Conservation (phyloP, 35 echinoderm and acorn worm species). For the Apostichopus californicus region DNA sequence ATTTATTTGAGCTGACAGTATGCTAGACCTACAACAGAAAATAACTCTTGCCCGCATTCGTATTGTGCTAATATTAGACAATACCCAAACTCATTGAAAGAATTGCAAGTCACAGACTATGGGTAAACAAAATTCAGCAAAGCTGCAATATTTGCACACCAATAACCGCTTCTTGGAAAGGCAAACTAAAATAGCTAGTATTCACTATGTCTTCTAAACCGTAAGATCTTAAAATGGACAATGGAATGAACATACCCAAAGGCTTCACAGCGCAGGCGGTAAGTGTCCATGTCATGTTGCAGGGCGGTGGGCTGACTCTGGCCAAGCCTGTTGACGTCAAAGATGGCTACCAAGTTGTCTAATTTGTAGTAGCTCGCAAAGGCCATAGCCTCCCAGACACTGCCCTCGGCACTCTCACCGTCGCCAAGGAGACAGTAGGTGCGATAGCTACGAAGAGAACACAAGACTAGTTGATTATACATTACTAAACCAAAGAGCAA, state of each 20-base stretch:
- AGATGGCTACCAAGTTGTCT: slow-evolving; percentile 97
- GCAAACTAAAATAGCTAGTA: too few species aligned
- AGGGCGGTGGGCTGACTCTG: slow-evolving; percentile 85
- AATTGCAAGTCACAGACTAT: too few species aligned
- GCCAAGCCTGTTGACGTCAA: slow-evolving; percentile 94
- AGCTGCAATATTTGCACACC: too few species aligned
- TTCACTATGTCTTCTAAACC: not conserved
- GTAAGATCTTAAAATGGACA: not conserved
- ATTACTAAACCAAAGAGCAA: too few species aligned
- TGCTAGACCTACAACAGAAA: too few species aligned
- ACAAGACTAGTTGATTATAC: not conserved
- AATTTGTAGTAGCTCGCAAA: slow-evolving; percentile 99
- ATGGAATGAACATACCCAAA: slow-evolving; percentile 69
- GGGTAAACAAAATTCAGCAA: too few species aligned
- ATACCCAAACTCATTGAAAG: too few species aligned
- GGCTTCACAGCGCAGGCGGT: slow-evolving; percentile 72
- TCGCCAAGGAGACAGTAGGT: slow-evolving; percentile 97
- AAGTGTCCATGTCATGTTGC: slow-evolving; percentile 80
- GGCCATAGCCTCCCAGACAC: slow-evolving; percentile 92
- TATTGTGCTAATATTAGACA: too few species aligned
- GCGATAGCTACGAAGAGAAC: slow-evolving; percentile 70
- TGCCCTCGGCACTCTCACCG: slow-evolving; percentile 96
- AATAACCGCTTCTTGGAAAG: too few species aligned
- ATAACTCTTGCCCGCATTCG: too few species aligned
- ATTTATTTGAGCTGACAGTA: too few species aligned